phyloP scores from a whole-genome alignment of 2,797 vertebrate species.

The Falco columbarius region DNA sequence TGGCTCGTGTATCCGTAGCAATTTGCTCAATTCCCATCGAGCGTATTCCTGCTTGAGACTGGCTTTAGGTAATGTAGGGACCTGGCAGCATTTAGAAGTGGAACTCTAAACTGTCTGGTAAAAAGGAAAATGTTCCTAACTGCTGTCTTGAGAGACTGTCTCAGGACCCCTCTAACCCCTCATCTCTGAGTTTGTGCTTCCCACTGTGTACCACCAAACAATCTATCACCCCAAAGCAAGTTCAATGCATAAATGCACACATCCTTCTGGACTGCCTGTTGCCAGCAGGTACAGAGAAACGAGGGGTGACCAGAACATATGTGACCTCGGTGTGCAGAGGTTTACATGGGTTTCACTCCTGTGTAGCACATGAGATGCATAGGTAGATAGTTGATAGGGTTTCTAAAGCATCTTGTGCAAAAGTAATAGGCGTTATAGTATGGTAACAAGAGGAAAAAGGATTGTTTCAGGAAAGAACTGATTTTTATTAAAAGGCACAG shows the following conservation, averaged over 20 bases:
- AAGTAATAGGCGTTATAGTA: neutral
- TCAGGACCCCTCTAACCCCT: neutral
- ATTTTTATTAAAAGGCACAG: neutral
- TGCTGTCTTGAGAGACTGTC: neutral
- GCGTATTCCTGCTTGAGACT: neutral
- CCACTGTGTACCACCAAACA: neutral
- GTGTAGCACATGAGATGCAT: fast-evolving
- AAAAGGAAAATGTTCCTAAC: neutral
- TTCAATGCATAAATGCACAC: neutral
- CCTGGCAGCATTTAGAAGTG: neutral
- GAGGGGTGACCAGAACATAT: neutral
- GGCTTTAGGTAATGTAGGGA: neutral
- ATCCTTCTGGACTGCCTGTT: neutral
- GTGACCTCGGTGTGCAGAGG: neutral
- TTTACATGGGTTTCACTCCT: neutral
- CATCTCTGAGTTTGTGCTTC: neutral
- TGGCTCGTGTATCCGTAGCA: neutral
- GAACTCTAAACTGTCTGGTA: neutral
- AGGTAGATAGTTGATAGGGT: neutral
- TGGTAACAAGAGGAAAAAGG: neutral
- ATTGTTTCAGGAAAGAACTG: neutral
- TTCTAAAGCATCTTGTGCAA: neutral
- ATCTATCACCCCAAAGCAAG: neutral
- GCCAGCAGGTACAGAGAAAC: neutral
- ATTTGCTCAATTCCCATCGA: neutral